These are phyloP conservation scores for Crotalus horridus DNA, from an alignment of 2,113 vertebrate genomes.

Conservation along the genomic window DNA sequence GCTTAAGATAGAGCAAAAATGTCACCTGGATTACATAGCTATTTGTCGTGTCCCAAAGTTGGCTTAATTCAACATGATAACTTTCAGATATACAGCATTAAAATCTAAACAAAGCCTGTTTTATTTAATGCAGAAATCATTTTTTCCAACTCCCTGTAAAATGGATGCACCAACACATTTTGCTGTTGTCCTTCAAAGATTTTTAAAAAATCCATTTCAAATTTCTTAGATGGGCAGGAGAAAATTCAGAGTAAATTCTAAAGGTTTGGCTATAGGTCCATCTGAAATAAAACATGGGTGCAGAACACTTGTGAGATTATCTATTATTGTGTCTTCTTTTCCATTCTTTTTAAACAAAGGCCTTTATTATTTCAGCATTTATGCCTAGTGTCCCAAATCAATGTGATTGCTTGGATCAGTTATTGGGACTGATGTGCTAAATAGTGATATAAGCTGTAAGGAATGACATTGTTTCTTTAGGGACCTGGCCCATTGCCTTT, in stretches of 20 bases:
- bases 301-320: not conserved
- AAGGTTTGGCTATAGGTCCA: not conserved
- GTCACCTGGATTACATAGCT: not conserved
- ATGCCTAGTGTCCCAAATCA: not conserved
- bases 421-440: not conserved
- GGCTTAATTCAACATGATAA: not conserved
- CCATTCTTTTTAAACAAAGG: not conserved
- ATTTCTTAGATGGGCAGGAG: not conserved
- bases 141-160: not conserved
- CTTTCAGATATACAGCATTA: not conserved
- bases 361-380: not conserved
- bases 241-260: not conserved
- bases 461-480: not conserved
- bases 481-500: not conserved
- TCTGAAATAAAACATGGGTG: not conserved
- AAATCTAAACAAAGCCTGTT: not conserved
- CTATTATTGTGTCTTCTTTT: not conserved
- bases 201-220: not conserved
- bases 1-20: not conserved
- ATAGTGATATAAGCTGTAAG: not conserved
- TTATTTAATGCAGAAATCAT: not conserved
- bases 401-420: not conserved
- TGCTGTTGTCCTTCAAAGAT: not conserved
- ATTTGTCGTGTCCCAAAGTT: not conserved
- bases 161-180: not conserved